Evolutionary conservation across 2,113 vertebrate species (phyloP), one percentile per base, ranked within the genome.

Genomic region (Brachionichthys hirsutus): DNA sequence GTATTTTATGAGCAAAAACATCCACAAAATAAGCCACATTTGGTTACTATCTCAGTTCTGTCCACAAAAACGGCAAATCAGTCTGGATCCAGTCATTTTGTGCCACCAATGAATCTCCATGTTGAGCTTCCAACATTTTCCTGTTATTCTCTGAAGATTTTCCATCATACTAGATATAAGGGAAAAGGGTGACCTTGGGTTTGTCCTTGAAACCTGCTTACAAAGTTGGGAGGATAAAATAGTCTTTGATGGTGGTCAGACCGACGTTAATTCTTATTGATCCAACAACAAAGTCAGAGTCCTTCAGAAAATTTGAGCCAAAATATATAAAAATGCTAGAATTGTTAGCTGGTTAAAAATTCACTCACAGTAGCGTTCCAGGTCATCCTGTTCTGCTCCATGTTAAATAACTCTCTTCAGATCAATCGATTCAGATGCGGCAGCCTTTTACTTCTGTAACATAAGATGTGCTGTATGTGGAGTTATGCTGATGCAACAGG

Each of bases 201-300:
- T 59, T 65, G 62, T 73, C 77, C 64, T 68, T 81, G 80, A 75
- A 47, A 80, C 73, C 13, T 49, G 81, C 76, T 68, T 64, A 82
- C 81, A 66, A 66, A 75, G 71, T 66, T 59, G 1, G 40, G 9
- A 40, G 48, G 54, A 38, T 44, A 65, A 53, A 34, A 69, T 41
- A 42, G 68, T 67, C 38, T 44, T 42, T 64, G 73, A 13, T 19
- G 52, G 24, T n/a, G 12, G 14, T 12, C 58, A 30, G 24, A 8
- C 24, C 8, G 24, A 30, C 46, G 51, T 45, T 47, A 43, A 61
- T 54, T 20, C 71, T 57, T 18, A 56, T 22, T 50, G 51, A 48
- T 47, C 41, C 11, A 24, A 22, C 13, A 40, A 45, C 49, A 36
- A 30, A 20, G n/a, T 6, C 41, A 4, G 9, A 40, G 77, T 73